These are phyloP conservation scores for Magallana angulata DNA, from an alignment of 1,140 invertebrate species.

Conservation along the genomic window DNA sequence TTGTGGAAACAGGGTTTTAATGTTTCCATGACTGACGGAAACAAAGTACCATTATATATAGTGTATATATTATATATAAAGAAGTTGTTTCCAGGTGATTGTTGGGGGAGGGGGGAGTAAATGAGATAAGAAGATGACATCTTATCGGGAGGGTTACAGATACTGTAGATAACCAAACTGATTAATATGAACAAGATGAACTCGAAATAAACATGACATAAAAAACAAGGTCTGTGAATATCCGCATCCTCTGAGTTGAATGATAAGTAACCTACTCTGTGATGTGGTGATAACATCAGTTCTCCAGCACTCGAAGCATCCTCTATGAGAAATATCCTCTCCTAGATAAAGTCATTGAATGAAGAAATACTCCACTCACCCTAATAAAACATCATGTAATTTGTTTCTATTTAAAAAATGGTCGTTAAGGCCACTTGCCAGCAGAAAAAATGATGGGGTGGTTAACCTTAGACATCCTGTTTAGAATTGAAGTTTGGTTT, in stretches of 20 bases:
- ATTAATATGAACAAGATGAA: conserved; percentile 19
- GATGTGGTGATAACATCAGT: not conserved
- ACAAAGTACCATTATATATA: not conserved
- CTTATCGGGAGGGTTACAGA: conserved; percentile 14
- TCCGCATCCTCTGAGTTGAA: not conserved
- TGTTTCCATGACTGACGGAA: not conserved
- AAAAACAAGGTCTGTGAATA: conserved; percentile 27
- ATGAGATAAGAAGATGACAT: conserved; percentile 7
- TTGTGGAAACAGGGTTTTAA: conserved; percentile 2
- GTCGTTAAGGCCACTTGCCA: not conserved
- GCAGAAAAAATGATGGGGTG: not conserved
- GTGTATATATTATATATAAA: not conserved
- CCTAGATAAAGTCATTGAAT: not conserved
- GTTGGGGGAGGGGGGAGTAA: not conserved
- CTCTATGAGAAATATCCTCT: not conserved
- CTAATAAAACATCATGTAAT: conserved; percentile 29
- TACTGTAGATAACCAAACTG: not conserved
- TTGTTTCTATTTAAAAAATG: conserved; percentile 8
- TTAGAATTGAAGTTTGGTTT: not conserved
- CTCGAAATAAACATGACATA: conserved; percentile 34
- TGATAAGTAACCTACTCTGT: conserved; percentile 1
- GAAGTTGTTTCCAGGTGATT: not conserved
- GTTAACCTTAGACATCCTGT: conserved; percentile 11
- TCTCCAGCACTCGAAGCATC: not conserved
- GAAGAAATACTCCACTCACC: not conserved